These are phyloP conservation scores for Drosophila ficusphila DNA, from an alignment of 1,140 invertebrate genomes.

Conservation along the genomic window DNA sequence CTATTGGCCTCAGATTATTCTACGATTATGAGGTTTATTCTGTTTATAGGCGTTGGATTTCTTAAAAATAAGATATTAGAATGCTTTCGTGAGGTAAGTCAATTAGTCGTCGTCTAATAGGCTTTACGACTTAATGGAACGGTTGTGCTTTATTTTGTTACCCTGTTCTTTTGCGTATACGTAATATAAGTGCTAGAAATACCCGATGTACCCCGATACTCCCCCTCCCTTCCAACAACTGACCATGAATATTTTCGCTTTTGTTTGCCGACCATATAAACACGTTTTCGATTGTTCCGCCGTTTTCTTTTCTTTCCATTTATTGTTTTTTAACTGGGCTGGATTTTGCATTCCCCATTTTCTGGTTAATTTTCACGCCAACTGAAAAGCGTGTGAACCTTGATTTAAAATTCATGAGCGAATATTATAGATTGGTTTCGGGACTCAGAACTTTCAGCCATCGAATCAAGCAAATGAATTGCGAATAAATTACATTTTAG, in stretches of 20 bases:
- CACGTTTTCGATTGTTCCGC: constrained; percentile 45
- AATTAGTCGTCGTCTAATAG: constrained; percentile 43
- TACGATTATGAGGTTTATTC: background rate
- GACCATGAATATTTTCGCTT: constrained; percentile 53
- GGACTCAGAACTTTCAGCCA: constrained; percentile 10
- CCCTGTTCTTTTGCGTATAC: constrained; percentile 27
- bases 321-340: constrained; percentile 39
- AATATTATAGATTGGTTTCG: constrained; percentile 13
- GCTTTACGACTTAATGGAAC: constrained; percentile 21
- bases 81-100: constrained; percentile 26
- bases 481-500: constrained; percentile 24
- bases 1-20: background rate
- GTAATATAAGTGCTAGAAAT: constrained; percentile 40
- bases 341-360: constrained; percentile 35
- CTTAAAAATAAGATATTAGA: constrained; percentile 4
- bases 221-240: background rate
- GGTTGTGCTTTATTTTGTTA: constrained; percentile 9
- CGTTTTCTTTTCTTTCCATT: constrained; percentile 30
- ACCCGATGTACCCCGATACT: background rate
- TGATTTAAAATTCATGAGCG: constrained; percentile 9
- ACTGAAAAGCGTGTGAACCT: constrained; percentile 41
- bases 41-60: background rate
- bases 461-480: background rate
- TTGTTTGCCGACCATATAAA: constrained; percentile 41
- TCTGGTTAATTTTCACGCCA: constrained; percentile 27